Conservation (phyloP, 2,888 invertebrate species). For the Sicus ferrugineus region DNA sequence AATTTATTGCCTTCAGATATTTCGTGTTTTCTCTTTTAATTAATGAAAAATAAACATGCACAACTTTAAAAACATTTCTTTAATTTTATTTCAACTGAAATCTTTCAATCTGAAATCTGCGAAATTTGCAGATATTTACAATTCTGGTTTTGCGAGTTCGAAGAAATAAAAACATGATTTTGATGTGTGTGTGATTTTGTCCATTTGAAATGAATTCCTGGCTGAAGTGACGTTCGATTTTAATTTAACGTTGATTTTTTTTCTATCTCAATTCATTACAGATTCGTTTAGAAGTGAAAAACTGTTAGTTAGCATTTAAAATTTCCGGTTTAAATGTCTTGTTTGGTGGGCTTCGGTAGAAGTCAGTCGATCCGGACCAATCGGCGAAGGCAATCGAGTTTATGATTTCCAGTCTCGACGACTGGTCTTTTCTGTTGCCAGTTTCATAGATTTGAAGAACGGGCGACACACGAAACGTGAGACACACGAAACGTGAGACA, state of each 20-base stretch:
- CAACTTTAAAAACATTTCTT: not conserved
- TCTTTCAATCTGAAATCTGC: not conserved
- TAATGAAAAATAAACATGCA: not conserved
- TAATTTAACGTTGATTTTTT: too few relatives aligned
- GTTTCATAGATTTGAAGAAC: too few relatives aligned
- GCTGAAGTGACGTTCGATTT: not conserved
- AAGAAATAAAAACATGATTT: not conserved
- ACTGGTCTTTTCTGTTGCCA: too few relatives aligned
- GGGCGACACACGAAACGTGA: too few relatives aligned
- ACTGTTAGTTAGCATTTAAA: too few relatives aligned
- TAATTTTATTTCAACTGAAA: not conserved
- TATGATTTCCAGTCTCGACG: not conserved
- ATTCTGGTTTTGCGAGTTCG: constrained; percentile 22
- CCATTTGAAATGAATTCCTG: not conserved
- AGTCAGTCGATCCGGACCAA: too few relatives aligned
- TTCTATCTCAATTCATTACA: too few relatives aligned
- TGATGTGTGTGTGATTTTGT: not conserved
- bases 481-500: too few relatives aligned
- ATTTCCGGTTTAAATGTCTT: too few relatives aligned
- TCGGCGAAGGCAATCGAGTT: not conserved
- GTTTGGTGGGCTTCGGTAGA: too few relatives aligned
- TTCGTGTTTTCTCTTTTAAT: not conserved
- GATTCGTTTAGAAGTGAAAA: too few relatives aligned
- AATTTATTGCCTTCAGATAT: too few relatives aligned
- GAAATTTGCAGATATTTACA: not conserved